A percentile compares a stretch with the other conserved stretches of the same genome.
Evolutionary conservation across 2,888 invertebrate genomes (phyloP).

Genomic region (Oasisia sp.): DNA sequence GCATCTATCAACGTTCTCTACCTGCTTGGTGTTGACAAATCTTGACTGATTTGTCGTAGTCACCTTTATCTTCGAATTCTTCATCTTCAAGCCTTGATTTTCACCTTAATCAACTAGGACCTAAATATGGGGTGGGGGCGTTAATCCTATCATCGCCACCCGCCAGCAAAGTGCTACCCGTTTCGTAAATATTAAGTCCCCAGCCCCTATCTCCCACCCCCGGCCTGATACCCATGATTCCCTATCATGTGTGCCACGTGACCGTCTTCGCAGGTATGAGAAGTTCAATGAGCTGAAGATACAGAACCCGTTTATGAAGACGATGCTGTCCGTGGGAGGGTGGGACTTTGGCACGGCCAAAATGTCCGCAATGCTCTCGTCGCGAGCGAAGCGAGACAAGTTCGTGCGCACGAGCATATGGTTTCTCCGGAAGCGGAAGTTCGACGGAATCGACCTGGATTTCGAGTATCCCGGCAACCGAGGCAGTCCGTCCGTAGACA

Average conservation of each 20-base stretch:
- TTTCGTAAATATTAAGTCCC: too few relatives aligned
- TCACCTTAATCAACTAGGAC: too few relatives aligned
- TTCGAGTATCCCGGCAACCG: conserved; percentile 23
- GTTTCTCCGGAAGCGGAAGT: conserved; percentile 19
- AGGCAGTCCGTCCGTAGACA: conserved; percentile 13
- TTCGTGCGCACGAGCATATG: conserved; percentile 20
- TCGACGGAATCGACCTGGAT: conserved; percentile 23
- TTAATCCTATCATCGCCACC: neutral
- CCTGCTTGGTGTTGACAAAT: too few relatives aligned
- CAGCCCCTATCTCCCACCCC: too few relatives aligned
- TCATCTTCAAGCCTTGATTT: too few relatives aligned
- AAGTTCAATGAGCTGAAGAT: conserved; percentile 24
- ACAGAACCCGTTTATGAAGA: conserved; percentile 13
- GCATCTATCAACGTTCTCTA: too few relatives aligned
- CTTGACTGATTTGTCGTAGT: too few relatives aligned
- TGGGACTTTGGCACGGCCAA: conserved; percentile 20
- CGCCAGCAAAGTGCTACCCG: too few relatives aligned
- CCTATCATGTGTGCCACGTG: neutral
- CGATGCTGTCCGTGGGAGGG: conserved; percentile 25
- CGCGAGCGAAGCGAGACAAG: neutral
- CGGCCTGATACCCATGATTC: too few relatives aligned
- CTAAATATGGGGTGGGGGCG: too few relatives aligned
- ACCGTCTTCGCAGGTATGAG: neutral
- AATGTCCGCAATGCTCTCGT: conserved; percentile 18
- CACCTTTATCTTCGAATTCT: too few relatives aligned